A percentile compares a stretch with the other conserved stretches of the same genome.
Evolutionary conservation across 64 coral and sea anemone species (phyloP).

Genomic region (Porites lutea): DNA sequence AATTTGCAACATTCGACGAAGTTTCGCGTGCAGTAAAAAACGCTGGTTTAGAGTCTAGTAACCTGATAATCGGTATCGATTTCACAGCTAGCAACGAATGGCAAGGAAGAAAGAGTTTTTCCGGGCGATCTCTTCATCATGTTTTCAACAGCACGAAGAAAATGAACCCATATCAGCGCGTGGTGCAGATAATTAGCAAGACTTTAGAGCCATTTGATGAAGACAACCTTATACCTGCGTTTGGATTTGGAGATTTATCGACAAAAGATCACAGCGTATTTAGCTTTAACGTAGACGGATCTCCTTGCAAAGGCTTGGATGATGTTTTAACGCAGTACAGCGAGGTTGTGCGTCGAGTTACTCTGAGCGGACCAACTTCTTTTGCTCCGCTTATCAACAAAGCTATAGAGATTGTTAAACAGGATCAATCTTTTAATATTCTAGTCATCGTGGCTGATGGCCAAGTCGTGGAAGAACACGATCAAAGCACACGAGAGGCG

Average conservation of each 20-base stretch:
- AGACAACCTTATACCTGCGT: constrained; percentile 91
- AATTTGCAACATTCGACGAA: constrained; percentile 79
- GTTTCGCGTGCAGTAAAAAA: constrained; percentile 84
- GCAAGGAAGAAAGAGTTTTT: constrained; percentile 94
- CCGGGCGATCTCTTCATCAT: constrained; percentile 84
- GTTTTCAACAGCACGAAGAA: constrained; percentile 76
- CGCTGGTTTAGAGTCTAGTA: constrained; percentile 84
- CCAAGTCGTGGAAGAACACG: constrained; percentile 92
- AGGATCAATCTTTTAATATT: constrained; percentile 73
- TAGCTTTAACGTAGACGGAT: constrained; percentile 65
- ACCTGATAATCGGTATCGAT: constrained; percentile 95
- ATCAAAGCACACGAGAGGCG: constrained; percentile 71
- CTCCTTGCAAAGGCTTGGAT: constrained; percentile 87
- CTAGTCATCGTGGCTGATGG: constrained; percentile 97
- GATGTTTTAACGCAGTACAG: constrained; percentile 84
- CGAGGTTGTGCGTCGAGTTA: constrained; percentile 73
- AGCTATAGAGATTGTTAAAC: constrained; percentile 88
- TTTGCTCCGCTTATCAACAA: constrained; percentile 97
- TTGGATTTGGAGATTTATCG: constrained; percentile 84
- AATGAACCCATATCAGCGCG: constrained; percentile 93
- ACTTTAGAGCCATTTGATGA: constrained; percentile 94
- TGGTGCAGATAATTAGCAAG: constrained; percentile 84
- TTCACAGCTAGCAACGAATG: constrained; percentile 99
- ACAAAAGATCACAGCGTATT: constrained; percentile 96
- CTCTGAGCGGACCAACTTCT: constrained; percentile 93